Base-by-base conservation (phyloP, 2,797 vertebrate species). In the Luscinia luscinia region DNA sequence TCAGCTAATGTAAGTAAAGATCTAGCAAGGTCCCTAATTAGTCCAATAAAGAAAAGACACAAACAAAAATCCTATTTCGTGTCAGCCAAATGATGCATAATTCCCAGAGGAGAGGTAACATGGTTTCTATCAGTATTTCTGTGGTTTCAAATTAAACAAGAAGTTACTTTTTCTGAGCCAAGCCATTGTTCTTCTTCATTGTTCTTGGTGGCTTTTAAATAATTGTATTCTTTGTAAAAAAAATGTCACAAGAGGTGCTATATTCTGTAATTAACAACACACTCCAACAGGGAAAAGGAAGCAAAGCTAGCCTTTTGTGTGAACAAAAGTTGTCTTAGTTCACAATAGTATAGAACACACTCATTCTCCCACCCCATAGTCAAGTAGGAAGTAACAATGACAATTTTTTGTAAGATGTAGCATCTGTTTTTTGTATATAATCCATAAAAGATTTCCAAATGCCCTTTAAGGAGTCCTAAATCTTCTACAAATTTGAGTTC, bases 371-470 rank as follows among this genome's bases (percentile, higher is more conserved):
- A 83, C 18, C n/a, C 59, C 32, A n/a, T 2, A 91, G 48, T 85
- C 43, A 70, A 96, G 28, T 78, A 94, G 49, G 48, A 90, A 93
- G 80, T 70, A 86, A 93, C 62, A 95, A 95, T 74, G 67, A 83
- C 15, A 69, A 75, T 8, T 73, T 84, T 89, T 93, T 62, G 81
- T 70, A 75, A 92, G 77, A 87, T 51, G 34, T 30, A 85, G 41
- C 92, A 93, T 95, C 94, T 95, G 92, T 2, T 95, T 92, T 86
- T 67, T 64, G 76, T 94, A 84, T 76, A 59, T 81, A 92, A 91
- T 63, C 68, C 58, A 78, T 74, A 80, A 87, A 95, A 92, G 20
- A 46, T 57, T 90, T 90, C 62, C 89, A 87, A 95, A 83, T 55
- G 41, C 38, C 77, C 57, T 88, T 88, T 83, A 95, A 91, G 70